Base-by-base conservation (phyloP, 92 coral and sea anemone species). In the Heteractis magnifica region DNA sequence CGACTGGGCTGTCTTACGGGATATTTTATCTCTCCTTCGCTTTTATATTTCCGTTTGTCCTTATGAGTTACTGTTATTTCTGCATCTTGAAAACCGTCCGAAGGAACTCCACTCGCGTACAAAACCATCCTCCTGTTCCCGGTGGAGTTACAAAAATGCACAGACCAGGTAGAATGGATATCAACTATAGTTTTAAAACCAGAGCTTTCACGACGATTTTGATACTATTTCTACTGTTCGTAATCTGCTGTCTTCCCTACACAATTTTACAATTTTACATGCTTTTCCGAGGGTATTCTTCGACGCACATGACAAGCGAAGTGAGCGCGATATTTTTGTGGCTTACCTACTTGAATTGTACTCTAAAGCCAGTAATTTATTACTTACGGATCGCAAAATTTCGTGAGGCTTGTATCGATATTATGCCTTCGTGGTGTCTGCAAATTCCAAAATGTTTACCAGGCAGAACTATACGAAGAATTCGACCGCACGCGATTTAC, bases 171-270 rank as follows among this genome's bases (percentile, higher is more conserved):
- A 89, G 91, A 82, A 94, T 96, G 98, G 95, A 96, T 78, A 94
- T 96, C 77, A 95, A 96, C 83, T 96, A 96, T 79, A 94, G 99
- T 68, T 96, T 96, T 87, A 96, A 96, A 84, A 96, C 99, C 58
- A 82, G 99, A 71, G 99, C 99, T 10, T 96, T 96, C 56, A 90
- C 95, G 3, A 96, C 99, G 48, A 96, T 96, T 70, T 87, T 96
- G n/a, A 94, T 96, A 71, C 89, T 96, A 34, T 96, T 93, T 75
- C 78, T 94, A 49, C 79, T 94, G 23, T 96, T 94, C 76, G 84
- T 96, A 65, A 75, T 87, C n/a, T 94, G 96, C 76, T 89, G 91
- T 56, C 77, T 92, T 10, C 98, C 98, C 0, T 94, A 94, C 78
- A 87, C 92, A 2, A 77, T 89, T 21, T 79, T 90, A 49, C 91